Base-by-base conservation (phyloP, 2,113 vertebrate species). In the Nicator chloris region DNA sequence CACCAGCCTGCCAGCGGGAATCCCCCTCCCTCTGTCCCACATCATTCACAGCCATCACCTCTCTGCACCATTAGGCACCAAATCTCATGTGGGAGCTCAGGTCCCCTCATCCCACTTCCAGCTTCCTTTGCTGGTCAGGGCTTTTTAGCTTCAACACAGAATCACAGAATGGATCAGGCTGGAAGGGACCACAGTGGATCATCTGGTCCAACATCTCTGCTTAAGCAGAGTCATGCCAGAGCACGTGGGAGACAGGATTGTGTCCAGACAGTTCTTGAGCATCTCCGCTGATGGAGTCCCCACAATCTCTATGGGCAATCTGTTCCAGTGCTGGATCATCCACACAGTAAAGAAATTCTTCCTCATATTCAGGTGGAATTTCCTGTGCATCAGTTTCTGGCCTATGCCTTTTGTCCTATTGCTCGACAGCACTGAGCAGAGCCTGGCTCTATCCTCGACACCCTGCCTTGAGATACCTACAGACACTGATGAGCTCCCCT, bases 351-450 rank as follows among this genome's bases (percentile, higher is more conserved):
- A 53, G 27, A 27, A 39, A 39, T 3, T 76, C 17, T 30, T 53
- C 28, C 47, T 61, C 30, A 9, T 27, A 14, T 9, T 54, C 54
- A 40, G 22, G 47, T 6, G 9, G 8, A 47, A 76, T 50, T 47
- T 53, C 24, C 20, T 35, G 14, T 19, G 10, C n/a, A 47, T 35
- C 20, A 12, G 13, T 75, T 60, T 47, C 61, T 89, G 70, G 1
- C 30, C 8, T 3, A 8, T 68, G 28, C 45, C 30, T 33, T 30
- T 13, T 40, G n/a, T 35, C n/a, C n/a, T 35, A n/a, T 4, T 19
- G 17, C 14, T 45, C 1, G 7, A 39, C 40, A 75, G 24, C n/a
- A 53, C n/a, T 0, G 0, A 39, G 16, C 14, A 60, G 13, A 82
- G 39, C 11, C 24, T 47, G 53, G 16, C 5, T 40, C 21, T 23